Percentiles rank a stretch among this genome's conserved stretches.
Conservation (phyloP, 2,113 vertebrate species). For the Lipophrys pholis region DNA sequence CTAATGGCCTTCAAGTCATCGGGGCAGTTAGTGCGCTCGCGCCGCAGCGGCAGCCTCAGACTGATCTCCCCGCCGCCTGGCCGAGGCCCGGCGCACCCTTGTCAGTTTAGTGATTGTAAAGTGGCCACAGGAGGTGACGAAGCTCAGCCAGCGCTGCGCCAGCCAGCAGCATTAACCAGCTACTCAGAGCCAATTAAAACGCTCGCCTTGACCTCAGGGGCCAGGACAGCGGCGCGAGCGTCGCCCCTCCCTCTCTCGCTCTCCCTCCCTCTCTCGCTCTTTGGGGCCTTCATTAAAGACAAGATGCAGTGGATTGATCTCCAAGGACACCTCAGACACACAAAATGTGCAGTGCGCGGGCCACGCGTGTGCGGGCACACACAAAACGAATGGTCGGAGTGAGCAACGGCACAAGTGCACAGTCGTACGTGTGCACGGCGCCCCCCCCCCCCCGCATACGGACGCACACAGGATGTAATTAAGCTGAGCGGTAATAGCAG, state of each 20-base stretch:
- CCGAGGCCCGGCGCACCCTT: conserved; percentile 44
- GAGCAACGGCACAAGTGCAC: conserved; percentile 31
- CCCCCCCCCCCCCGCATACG: conserved; percentile 20
- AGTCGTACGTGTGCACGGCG: conserved; percentile 38
- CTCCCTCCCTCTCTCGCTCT: conserved; percentile 34
- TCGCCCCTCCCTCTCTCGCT: conserved; percentile 17
- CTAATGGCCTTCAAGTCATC: conserved; percentile 22
- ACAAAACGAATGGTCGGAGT: conserved; percentile 20
- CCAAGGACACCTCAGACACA: conserved; percentile 75
- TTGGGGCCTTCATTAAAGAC: conserved; percentile 76
- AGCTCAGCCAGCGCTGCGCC: conserved; percentile 14
- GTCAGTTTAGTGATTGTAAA: conserved; percentile 77
- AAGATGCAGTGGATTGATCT: conserved; percentile 72
- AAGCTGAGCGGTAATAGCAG: conserved; percentile 46
- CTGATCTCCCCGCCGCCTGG: conserved; percentile 63
- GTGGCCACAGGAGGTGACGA: conserved; percentile 79
- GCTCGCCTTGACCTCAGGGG: conserved; percentile 71
- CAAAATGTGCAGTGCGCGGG: conserved; percentile 41
- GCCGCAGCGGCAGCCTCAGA: conserved; percentile 18
- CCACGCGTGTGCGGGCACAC: conserved; percentile 38
- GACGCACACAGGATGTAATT: conserved; percentile 68
- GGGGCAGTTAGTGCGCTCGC: neutral
- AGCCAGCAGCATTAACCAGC: conserved; percentile 68
- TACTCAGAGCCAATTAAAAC: conserved; percentile 80
- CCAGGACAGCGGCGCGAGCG: conserved; percentile 39